Conservation (phyloP, 2,113 vertebrate genomes). For the Ranitomeya variabilis region DNA sequence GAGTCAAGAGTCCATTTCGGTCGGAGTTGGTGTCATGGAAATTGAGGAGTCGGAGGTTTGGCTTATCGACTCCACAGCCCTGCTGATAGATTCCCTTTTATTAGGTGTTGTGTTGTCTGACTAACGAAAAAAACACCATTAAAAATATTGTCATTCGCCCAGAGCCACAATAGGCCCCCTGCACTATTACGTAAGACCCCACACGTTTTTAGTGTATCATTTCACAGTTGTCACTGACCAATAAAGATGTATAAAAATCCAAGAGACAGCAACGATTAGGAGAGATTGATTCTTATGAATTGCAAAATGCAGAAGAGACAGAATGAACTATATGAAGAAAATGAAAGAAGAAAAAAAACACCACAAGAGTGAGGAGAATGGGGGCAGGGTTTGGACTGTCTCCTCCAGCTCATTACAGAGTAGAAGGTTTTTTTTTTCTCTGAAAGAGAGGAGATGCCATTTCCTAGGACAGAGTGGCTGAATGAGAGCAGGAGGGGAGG, state of each 20-base stretch:
- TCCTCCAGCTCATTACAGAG: slow-evolving; percentile 29
- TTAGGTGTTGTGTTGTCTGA: too few relatives aligned
- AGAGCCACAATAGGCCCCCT: too few relatives aligned
- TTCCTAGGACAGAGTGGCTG: slow-evolving; percentile 46
- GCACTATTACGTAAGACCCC: too few relatives aligned
- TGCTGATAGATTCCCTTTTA: too few relatives aligned
- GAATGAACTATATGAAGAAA: neutral
- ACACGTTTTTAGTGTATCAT: neutral
- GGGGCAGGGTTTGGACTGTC: slow-evolving; percentile 8
- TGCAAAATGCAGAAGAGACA: slow-evolving; percentile 10
- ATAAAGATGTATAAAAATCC: neutral
- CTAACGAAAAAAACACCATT: too few relatives aligned
- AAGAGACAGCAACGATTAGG: neutral
- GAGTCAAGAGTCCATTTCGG: too few relatives aligned
- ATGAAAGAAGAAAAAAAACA: neutral
- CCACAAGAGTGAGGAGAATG: neutral
- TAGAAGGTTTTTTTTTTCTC: neutral
- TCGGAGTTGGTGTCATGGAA: too few relatives aligned
- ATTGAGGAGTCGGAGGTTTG: too few relatives aligned
- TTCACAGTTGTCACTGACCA: neutral
- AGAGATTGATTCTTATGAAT: neutral
- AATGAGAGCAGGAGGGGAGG: neutral
- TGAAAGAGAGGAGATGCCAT: slow-evolving; percentile 47
- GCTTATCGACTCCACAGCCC: too few relatives aligned
- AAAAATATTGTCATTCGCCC: too few relatives aligned